Conservation (phyloP, 2,888 invertebrate genomes). For the Orthonevra nobilis region DNA sequence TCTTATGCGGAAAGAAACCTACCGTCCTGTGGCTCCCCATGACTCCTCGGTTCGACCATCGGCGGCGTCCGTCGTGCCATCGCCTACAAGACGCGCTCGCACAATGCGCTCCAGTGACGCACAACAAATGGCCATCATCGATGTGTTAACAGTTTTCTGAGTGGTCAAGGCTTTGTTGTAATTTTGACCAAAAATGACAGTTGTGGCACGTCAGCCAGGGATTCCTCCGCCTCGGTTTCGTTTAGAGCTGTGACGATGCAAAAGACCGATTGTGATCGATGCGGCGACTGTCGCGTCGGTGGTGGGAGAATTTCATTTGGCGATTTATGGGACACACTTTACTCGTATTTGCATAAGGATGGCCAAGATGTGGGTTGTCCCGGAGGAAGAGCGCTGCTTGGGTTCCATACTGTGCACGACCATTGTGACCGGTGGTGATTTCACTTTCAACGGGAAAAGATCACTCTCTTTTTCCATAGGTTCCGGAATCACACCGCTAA, state of each 20-base stretch:
- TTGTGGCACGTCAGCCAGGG: conserved; percentile 8
- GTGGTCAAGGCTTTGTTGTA: conserved; percentile 7
- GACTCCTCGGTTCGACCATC: too few relatives aligned
- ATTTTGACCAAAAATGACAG: conserved; percentile 30
- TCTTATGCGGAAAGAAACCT: conserved; percentile 40
- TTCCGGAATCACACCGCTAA: not conserved
- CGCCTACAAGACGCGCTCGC: too few relatives aligned
- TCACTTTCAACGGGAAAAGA: conserved; percentile 52
- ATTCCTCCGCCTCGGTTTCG: conserved; percentile 26
- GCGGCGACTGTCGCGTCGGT: conserved; percentile 11
- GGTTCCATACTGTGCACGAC: conserved; percentile 8
- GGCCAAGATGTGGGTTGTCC: conserved; percentile 4
- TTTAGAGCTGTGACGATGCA: conserved; percentile 45
- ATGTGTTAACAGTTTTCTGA: conserved; percentile 40
- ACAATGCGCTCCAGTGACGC: conserved; percentile 25
- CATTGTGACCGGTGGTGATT: conserved; percentile 44
- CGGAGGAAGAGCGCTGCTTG: conserved; percentile 19
- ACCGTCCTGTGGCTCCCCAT: not conserved
- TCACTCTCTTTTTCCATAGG: conserved; percentile 21
- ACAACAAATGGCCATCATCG: conserved; percentile 43
- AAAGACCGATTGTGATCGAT: conserved; percentile 40
- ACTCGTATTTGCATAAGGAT: conserved; percentile 57
- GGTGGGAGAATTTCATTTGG: conserved; percentile 19
- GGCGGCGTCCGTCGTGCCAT: too few relatives aligned
- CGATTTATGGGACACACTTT: conserved; percentile 38